Evolutionary conservation across 2,797 vertebrate species (phyloP).

Genomic region (Luscinia luscinia): DNA sequence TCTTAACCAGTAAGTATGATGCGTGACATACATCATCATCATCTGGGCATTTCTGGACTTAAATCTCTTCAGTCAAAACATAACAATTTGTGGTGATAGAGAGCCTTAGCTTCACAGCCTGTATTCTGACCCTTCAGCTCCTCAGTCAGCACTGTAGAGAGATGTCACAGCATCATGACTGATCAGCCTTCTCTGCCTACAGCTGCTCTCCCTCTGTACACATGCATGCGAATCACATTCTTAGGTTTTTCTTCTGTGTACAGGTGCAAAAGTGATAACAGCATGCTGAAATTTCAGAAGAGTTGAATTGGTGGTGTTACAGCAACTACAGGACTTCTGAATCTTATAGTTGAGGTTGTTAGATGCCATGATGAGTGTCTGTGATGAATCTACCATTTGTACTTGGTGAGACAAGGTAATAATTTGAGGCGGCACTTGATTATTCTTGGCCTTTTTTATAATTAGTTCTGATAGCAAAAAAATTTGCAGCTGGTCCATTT

Average conservation of each 20-base stretch:
- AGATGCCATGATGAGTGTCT: not conserved
- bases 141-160: not conserved
- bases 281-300: not conserved
- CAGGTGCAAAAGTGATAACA: not conserved
- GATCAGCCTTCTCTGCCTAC: not conserved
- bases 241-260: not conserved
- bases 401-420: not conserved
- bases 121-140: not conserved
- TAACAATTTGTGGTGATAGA: not conserved
- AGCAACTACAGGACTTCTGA: not conserved
- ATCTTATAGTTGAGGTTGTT: not conserved
- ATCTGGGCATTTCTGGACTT: not conserved
- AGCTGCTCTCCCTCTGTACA: not conserved
- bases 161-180: not conserved
- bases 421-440: not conserved
- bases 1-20: not conserved
- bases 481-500: not conserved
- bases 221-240: not conserved
- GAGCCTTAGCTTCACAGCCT: not conserved
- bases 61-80: not conserved
- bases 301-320: not conserved
- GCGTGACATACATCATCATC: not conserved
- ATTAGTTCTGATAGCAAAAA: not conserved
- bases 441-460: not conserved
- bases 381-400: not conserved